A percentile compares a stretch with the other conserved stretches of the same genome.
Evolutionary conservation across 2,888 invertebrate species (phyloP).

Genomic region (Tenthredo amoena): DNA sequence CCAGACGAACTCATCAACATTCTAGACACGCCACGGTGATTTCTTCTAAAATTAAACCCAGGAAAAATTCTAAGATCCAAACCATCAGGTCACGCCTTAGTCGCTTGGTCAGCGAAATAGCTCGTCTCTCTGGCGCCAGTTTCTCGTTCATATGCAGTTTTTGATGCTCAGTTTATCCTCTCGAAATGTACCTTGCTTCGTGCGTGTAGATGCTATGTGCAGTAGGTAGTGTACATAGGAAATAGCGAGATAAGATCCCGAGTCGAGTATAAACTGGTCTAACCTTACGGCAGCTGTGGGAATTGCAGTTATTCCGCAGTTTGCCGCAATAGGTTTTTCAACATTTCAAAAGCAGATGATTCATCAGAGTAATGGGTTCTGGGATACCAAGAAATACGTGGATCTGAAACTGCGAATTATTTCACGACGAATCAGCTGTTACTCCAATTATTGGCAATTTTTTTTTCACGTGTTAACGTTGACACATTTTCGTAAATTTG

Average conservation of each 20-base stretch:
- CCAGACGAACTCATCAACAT: slow-evolving; percentile 39
- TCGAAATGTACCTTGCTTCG: neutral
- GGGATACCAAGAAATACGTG: neutral
- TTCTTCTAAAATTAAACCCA: slow-evolving; percentile 29
- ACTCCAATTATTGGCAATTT: neutral
- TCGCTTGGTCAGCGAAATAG: slow-evolving; percentile 18
- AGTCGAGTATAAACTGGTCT: slow-evolving; percentile 23
- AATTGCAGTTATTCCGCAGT: slow-evolving; percentile 10
- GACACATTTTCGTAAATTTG: neutral
- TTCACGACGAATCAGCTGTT: neutral
- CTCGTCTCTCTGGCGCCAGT: slow-evolving; percentile 26
- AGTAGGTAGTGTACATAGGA: neutral
- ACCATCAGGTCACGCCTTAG: neutral
- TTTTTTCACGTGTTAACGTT: neutral
- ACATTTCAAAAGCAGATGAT: neutral
- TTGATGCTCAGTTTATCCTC: neutral
- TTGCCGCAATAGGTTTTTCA: neutral
- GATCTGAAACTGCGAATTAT: neutral
- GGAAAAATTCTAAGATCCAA: slow-evolving; percentile 8
- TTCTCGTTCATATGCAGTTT: slow-evolving; percentile 7
- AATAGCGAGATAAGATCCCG: slow-evolving; percentile 25
- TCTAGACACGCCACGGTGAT: slow-evolving; percentile 13
- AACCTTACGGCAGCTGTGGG: slow-evolving; percentile 9
- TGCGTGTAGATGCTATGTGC: neutral
- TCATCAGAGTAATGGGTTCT: neutral